Percentiles rank a stretch among this genome's conserved stretches.
These are phyloP conservation scores for Hirtodrosophila confusa DNA, from an alignment of 2,888 invertebrate genomes.

Conservation along the genomic window DNA sequence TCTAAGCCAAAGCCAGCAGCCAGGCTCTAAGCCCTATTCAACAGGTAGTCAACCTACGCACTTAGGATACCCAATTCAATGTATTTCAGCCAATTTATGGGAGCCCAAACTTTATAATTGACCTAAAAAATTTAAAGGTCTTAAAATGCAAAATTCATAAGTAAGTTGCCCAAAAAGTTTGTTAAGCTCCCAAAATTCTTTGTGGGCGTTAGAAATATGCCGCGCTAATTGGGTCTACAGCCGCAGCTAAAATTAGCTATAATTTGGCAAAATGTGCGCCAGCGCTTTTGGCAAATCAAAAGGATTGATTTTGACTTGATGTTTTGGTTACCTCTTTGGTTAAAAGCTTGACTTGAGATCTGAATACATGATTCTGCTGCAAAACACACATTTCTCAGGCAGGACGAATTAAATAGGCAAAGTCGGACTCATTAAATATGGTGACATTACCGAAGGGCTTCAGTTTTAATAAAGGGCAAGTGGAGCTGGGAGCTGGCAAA, in stretches of 20 bases:
- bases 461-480: not conserved
- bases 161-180: conserved; percentile 10
- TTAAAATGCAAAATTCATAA: conserved; percentile 5
- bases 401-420: not conserved
- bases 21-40: not conserved
- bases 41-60: conserved; percentile 1
- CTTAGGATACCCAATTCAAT: not conserved
- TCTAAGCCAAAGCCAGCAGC: no score
- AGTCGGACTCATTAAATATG: conserved; percentile 40
- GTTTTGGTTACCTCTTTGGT: no score
- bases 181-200: not conserved
- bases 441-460: conserved; percentile 13
- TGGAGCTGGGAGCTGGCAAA: not conserved
- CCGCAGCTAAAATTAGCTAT: conserved; percentile 3
- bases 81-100: not conserved
- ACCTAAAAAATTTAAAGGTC: not conserved
- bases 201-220: conserved; percentile 11
- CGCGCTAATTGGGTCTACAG: conserved; percentile 9
- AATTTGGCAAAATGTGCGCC: conserved; percentile 9
- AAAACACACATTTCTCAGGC: not conserved
- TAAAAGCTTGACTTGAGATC: not conserved
- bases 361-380: not conserved
- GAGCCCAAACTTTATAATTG: conserved; percentile 7
- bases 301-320: conserved; percentile 5
- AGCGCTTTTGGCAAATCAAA: not conserved